Evolutionary conservation across 2,888 invertebrate genomes (phyloP), one percentile per base, ranked within the genome.

Genomic region (Heliconius aoede): DNA sequence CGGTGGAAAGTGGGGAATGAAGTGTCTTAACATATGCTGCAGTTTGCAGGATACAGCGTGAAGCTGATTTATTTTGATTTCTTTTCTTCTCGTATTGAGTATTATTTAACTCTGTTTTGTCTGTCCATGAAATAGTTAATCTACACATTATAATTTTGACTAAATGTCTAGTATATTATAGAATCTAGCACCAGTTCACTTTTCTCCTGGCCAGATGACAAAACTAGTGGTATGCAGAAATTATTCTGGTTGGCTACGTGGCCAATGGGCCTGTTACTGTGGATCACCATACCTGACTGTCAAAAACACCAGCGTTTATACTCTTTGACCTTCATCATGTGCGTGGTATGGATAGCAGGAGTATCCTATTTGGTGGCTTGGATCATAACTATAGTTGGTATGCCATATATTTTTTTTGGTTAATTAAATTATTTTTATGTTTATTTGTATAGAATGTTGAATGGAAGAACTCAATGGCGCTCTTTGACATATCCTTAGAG

Each of bases 291-390:
- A 64, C 98, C 98, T 0, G 97, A 98, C 91, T 97, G 97, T 85
- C 94, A 96, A 60, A 95, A 95, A 74, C 91, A 93, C 79, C 95
- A 94, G 0, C 92, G 91, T 26, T 90, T 96, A 30, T 97, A 95
- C 84, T 94, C 96, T 0, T 80, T 96, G 0, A 97, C 98, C 0
- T 98, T 98, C 86, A 76, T 95, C 13, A 96, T 98, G 96, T 97
- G 97, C 85, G 95, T 98, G 76, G 90, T 96, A 0, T 98, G 98
- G 97, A 97, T 98, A 80, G 97, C 97, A 0, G 89, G 95, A 1
- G 95, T 97, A 9, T 97, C 98, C 0, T 98, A 98, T 86, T 81
- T 97, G n/a, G 96, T 97, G 65, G 97, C 98, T 30, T 98, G 98
- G 97, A 96, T 97, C 85, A 97, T 98, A 74, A 96, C 98, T 74